These are phyloP conservation scores for Hemiprocne comata DNA, from an alignment of 2,113 vertebrate species.

Conservation along the genomic window DNA sequence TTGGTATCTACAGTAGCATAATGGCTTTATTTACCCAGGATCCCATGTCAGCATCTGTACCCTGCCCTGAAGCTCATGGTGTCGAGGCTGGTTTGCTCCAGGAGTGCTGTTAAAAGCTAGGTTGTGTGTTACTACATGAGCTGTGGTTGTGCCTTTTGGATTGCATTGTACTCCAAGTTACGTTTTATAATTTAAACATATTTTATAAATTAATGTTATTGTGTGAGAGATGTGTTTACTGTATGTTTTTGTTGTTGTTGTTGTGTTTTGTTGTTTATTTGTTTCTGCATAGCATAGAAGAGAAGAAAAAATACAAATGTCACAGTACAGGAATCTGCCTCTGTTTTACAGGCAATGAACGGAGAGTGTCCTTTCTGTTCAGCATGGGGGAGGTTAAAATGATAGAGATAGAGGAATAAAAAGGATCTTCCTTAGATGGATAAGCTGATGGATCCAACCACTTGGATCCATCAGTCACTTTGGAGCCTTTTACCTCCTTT, in stretches of 20 bases:
- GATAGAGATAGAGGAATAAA: background rate
- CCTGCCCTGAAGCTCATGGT: background rate
- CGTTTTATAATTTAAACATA: background rate
- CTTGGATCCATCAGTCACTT: constrained; percentile 38
- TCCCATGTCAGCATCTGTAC: accelerated
- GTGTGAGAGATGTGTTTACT: background rate
- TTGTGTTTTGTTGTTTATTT: background rate
- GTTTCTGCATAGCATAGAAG: background rate
- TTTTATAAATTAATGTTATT: background rate
- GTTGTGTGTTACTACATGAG: background rate
- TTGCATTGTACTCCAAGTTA: background rate
- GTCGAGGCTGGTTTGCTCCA: background rate
- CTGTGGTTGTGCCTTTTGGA: background rate
- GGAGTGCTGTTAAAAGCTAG: background rate
- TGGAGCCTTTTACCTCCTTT: constrained; percentile 33
- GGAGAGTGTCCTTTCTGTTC: background rate
- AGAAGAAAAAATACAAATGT: background rate
- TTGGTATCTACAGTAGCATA: background rate
- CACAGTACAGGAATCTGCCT: background rate
- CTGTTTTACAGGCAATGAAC: background rate
- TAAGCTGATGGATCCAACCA: background rate
- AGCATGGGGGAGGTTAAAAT: background rate
- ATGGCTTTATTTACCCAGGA: background rate
- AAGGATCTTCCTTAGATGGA: background rate
- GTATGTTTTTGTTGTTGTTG: background rate